Percentiles rank a stretch among this genome's conserved stretches.
These are phyloP conservation scores for Pachyuromys duprasi DNA, from an alignment of 2,797 vertebrate genomes.

Conservation along the genomic window DNA sequence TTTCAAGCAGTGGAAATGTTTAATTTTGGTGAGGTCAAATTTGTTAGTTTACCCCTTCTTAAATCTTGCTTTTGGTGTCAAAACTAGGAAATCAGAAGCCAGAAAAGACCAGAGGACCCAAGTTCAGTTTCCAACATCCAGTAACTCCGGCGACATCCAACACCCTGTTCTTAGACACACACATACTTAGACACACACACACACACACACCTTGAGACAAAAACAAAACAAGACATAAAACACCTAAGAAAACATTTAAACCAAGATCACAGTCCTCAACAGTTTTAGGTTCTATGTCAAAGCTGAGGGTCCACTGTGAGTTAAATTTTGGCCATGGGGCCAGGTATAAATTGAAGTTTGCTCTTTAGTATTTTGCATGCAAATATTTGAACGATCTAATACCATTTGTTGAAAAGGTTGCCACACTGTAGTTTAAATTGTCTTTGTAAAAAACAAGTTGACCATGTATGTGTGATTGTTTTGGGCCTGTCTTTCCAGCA, in stretches of 20 bases:
- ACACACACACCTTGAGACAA: neutral
- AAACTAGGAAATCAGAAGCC: neutral
- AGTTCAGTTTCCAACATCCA: neutral
- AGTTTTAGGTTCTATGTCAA: neutral
- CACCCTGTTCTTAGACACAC: neutral
- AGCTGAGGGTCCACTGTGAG: neutral
- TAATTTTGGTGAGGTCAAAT: neutral
- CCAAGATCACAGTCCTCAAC: neutral
- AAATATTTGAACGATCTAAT: neutral
- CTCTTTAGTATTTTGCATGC: neutral
- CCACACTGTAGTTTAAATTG: neutral
- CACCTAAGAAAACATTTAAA: neutral
- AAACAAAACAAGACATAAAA: neutral
- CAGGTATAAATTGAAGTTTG: neutral
- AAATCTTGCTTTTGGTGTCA: neutral
- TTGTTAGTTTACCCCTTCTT: neutral
- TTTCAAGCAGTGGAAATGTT: neutral
- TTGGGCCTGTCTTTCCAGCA: neutral
- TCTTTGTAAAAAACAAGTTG: neutral
- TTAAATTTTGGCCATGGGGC: neutral
- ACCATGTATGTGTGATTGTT: neutral
- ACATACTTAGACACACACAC: neutral
- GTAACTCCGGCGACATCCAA: neutral
- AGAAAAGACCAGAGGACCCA: neutral
- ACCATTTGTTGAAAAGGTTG: neutral